Evolutionary conservation across 1,140 invertebrate species (phyloP), one percentile per base, ranked within the genome.

Genomic region (Campoletis sonorensis): DNA sequence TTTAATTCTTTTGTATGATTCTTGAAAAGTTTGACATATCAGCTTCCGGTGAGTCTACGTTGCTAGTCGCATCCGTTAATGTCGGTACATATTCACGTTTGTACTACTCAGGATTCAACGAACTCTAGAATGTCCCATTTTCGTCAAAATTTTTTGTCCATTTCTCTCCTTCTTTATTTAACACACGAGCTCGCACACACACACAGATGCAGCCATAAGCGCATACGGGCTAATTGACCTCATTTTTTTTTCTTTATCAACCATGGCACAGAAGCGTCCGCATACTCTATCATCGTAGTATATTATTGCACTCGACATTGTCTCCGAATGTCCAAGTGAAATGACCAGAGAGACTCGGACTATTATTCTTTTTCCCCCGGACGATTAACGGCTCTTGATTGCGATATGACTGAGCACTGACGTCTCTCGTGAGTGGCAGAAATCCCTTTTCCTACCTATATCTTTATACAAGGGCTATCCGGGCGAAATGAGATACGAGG

Each of bases 281-380:
- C 11, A 26, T 64, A 27, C 23, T 64, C 23, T 23, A 64, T 64
- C 61, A 64, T 64, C 23, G 18, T 26, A 64, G 21, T 64, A 64
- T 27, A 26, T 64, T 27, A 64, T 64, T 64, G 23, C 11, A 23
- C 61, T 26, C 8, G 61, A 23, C 61, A 64, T 13, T 64, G 61
- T 64, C 61, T 23, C 61, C 61, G 23, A 64, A 64, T 64, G 61
- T 27, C 23, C 61, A 64, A 64, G 61, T 64, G n/a, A 64, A 64
- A 64, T 64, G 61, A 26, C 61, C 61, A 64, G 5, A 64, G 61
- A 64, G 61, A 27, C 61, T 16, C 61, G 23, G 23, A 23, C 61
- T 64, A 64, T 64, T 64, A 64, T 64, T 64, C 61, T 64, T 64
- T 64, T 64, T 64, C 23, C 51, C 61, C 61, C 23, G 61, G 23